A percentile compares a stretch with the other conserved stretches of the same genome.
Evolutionary conservation across 2,797 vertebrate species (phyloP).

Genomic region (Ceyx erithaca): DNA sequence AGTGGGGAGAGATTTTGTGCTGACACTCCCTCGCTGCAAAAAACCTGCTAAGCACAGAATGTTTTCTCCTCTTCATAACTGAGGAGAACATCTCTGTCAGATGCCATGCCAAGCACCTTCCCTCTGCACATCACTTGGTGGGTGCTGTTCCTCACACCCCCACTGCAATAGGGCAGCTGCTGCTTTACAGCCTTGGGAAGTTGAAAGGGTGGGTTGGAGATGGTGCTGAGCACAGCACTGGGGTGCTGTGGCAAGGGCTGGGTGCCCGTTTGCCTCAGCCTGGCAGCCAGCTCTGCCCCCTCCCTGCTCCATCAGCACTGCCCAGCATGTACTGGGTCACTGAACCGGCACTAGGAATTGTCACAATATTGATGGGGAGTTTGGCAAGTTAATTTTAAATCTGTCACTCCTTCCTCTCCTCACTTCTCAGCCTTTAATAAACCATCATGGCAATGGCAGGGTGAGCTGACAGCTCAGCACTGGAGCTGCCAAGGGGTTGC

Average conservation of each 20-base stretch:
- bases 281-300: not conserved
- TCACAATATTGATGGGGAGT: constrained; percentile 73
- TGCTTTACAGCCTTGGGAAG: not conserved
- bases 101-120: not conserved
- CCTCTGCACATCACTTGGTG: not conserved
- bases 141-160: not conserved
- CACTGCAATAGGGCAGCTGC: not conserved
- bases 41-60: accelerated
- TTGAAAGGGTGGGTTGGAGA: not conserved
- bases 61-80: not conserved
- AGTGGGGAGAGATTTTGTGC: not conserved
- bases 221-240: not conserved
- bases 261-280: not conserved
- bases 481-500: not conserved
- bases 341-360: constrained; percentile 60
- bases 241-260: accelerated
- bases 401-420: constrained; percentile 64
- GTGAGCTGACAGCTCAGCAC: constrained; percentile 46
- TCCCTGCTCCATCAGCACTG: constrained; percentile 17
- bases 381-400: constrained; percentile 79
- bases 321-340: constrained; percentile 32
- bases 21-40: not conserved
- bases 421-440: constrained; percentile 57
- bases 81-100: not conserved
- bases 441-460: not conserved